Evolutionary conservation across 2,113 vertebrate species (phyloP).

Genomic region (Xiphophorus hellerii): DNA sequence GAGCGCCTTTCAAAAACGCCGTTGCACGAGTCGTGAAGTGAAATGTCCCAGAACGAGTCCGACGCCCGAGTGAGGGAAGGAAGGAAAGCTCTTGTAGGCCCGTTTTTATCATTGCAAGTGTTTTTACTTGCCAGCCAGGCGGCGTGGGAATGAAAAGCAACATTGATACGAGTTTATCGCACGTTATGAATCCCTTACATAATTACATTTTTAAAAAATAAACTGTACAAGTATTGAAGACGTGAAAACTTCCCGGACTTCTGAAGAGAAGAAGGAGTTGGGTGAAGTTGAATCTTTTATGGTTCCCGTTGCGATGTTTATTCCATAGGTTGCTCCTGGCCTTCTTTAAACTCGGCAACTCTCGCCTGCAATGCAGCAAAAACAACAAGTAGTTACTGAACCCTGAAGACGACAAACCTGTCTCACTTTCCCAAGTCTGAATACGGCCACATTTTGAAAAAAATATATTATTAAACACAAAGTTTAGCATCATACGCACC

Average conservation of each 20-base stretch:
- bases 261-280: neutral
- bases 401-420: too few species aligned
- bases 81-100: neutral
- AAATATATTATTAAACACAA: too few species aligned
- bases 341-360: conserved; percentile 85
- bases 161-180: conserved; percentile 1
- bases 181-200: conserved; percentile 12
- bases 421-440: too few species aligned
- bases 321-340: conserved; percentile 81
- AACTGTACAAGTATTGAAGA: conserved; percentile 47
- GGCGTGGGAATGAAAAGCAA: conserved; percentile 11
- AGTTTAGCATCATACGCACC: too few species aligned
- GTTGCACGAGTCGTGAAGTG: conserved; percentile 22
- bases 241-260: neutral
- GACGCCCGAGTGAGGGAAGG: neutral
- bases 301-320: conserved; percentile 49
- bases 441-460: too few species aligned
- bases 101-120: conserved; percentile 1
- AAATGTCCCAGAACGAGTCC: conserved; percentile 1
- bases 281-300: neutral
- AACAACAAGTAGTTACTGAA: neutral
- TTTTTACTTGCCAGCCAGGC: conserved; percentile 23
- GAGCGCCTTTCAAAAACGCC: conserved; percentile 12
- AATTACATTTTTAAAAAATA: neutral
- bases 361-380: conserved; percentile 74